These are phyloP conservation scores for Archips crataeganus DNA, from an alignment of 2,888 invertebrate species.

Conservation along the genomic window DNA sequence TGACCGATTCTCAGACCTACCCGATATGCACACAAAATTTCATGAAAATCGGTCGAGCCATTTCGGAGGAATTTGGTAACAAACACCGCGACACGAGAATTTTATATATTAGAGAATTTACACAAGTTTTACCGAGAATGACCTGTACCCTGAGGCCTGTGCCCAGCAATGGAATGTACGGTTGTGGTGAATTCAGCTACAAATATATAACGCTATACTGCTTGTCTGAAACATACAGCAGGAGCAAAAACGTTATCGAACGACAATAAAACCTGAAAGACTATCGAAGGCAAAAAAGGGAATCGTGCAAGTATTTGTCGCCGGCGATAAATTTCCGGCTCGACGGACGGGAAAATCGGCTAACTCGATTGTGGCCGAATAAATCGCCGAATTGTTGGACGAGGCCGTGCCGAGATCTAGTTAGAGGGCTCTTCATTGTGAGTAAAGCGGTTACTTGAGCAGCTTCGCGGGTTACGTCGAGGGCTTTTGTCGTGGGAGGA, in stretches of 20 bases:
- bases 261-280: constrained; percentile 24
- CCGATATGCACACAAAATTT: no score
- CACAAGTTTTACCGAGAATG: no score
- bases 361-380: constrained; percentile 18
- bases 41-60: no score
- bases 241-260: constrained; percentile 16
- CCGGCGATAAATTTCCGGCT: constrained; percentile 28
- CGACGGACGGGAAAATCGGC: constrained; percentile 32
- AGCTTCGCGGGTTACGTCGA: neutral
- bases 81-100: no score
- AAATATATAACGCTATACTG: neutral
- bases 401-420: constrained; percentile 12
- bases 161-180: no score
- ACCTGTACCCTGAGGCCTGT: no score
- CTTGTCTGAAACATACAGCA: neutral
- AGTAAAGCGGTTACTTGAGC: neutral
- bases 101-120: no score
- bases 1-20: no score
- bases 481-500: constrained; percentile 3
- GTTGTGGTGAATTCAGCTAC: no score
- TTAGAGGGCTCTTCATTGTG: constrained; percentile 13
- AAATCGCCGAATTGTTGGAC: neutral
- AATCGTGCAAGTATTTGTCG: constrained; percentile 24
- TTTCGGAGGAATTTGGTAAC: no score
- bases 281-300: constrained; percentile 17